Base-by-base conservation (phyloP, 2,888 invertebrate genomes). In the Aromia moschata region DNA sequence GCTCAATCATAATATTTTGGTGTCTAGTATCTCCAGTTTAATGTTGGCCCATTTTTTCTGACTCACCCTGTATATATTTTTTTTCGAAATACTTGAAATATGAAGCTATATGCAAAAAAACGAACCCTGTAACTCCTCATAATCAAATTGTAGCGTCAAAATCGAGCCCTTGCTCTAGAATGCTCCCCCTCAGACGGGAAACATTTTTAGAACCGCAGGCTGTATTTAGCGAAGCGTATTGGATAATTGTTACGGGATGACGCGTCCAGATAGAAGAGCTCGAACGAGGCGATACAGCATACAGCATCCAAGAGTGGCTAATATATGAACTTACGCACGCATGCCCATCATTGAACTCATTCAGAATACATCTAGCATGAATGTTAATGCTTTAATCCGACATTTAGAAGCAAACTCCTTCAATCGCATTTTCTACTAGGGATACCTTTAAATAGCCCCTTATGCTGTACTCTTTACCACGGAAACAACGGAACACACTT, bases 351-450 rank as follows among this genome's bases (percentile, higher is more conserved):
- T 64, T 68, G 75, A 75, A 77, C 77, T 75, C 75, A 79, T 79
- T 79, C 76, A 77, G 64, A 77, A 64, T 75, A 73, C 72, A 73
- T 77, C 77, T 76, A 77, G 72, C 79, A 77, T 79, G 76, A 79
- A 79, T 79, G 79, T 79, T 79, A 79, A 79, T 79, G 74, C 77
- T 74, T 70, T 79, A 79, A 79, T 79, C 78, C 77, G 76, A 75
- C 77, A 77, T 78, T 79, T 78, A 76, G 74, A 78, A 76, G 72
- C 74, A 76, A 77, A 76, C 76, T 77, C 75, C 76, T 64, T 58
- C 63, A 65, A 65, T 65, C 63, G 57, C 56, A 58, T 65, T 65
- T 65, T 53, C 54, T 58, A 55, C 43, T 41, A 54, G 64, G 60
- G 58, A 57, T 58, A 53, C 46, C 46, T 45, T 56, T 58, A 60